These are phyloP conservation scores for Leptestheria dahalacensis DNA, from an alignment of 1,140 invertebrate genomes.

Conservation along the genomic window DNA sequence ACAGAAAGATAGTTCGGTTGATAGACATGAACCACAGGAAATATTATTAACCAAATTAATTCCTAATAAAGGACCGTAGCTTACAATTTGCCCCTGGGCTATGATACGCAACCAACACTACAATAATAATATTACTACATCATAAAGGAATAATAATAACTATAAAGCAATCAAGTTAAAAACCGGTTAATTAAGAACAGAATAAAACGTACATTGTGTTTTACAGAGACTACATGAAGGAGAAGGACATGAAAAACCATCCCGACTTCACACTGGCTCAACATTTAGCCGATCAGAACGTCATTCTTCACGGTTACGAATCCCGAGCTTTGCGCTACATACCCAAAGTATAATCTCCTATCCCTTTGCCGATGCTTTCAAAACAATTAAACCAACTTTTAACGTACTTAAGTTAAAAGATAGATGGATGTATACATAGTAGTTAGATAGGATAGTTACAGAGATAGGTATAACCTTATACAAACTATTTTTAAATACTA, in stretches of 20 bases:
- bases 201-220: background rate
- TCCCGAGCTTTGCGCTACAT: constrained; percentile 57
- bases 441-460: too few relatives aligned
- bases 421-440: background rate
- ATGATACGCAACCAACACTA: too few relatives aligned
- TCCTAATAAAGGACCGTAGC: too few relatives aligned
- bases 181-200: too few relatives aligned
- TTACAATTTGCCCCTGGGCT: too few relatives aligned
- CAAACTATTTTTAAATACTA: constrained; percentile 3
- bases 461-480: background rate
- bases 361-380: too few relatives aligned
- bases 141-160: too few relatives aligned
- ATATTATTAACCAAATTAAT: too few relatives aligned
- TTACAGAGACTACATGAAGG: constrained; percentile 29
- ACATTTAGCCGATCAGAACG: constrained; percentile 54
- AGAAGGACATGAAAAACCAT: constrained; percentile 32
- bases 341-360: constrained; percentile 47
- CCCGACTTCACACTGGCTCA: constrained; percentile 47
- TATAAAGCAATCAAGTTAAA: too few relatives aligned
- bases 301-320: constrained; percentile 62
- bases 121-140: too few relatives aligned
- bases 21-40: too few relatives aligned
- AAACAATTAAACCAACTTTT: background rate
- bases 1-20: too few relatives aligned
- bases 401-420: background rate